phyloP scores from a whole-genome alignment of 2,888 invertebrate genomes.

The Lycocerus yunnanus region DNA sequence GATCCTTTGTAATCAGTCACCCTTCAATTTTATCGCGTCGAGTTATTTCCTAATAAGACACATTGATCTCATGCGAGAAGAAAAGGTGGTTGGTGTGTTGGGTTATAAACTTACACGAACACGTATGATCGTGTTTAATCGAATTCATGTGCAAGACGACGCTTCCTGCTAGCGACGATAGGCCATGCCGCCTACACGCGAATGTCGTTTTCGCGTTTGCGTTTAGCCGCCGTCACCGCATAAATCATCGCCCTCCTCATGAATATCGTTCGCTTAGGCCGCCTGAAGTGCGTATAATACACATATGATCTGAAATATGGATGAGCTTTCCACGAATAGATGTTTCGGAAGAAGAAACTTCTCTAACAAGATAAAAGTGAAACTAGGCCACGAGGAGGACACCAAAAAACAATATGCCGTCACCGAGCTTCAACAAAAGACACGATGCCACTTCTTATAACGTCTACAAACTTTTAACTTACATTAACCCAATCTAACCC shows the following conservation, averaged over 20 bases:
- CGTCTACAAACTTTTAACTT: constrained; percentile 13
- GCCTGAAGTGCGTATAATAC: constrained; percentile 44
- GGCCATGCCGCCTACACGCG: constrained; percentile 2
- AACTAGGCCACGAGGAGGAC: constrained; percentile 26
- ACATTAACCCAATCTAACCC: not conserved
- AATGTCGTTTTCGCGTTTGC: constrained; percentile 15
- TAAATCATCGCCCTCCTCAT: constrained; percentile 44
- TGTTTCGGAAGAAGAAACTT: constrained; percentile 37
- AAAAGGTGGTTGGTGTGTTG: constrained; percentile 2
- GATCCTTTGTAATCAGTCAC: constrained; percentile 26
- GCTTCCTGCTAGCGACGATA: constrained; percentile 11
- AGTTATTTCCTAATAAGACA: constrained; percentile 23
- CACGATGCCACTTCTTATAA: constrained; percentile 21
- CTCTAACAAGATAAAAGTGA: constrained; percentile 34
- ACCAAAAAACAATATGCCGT: constrained; percentile 25
- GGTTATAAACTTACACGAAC: not conserved
- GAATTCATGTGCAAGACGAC: constrained; percentile 4
- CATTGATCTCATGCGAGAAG: constrained; percentile 15
- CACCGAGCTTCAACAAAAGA: constrained; percentile 15
- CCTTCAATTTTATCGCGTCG: constrained; percentile 19
- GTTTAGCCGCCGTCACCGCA: constrained; percentile 34
- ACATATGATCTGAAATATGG: constrained; percentile 47
- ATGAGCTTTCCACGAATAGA: constrained; percentile 40
- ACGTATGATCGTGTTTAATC: not conserved
- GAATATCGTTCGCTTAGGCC: constrained; percentile 40